A percentile compares a stretch with the other conserved stretches of the same genome.
Conservation (phyloP, 2,888 invertebrate genomes). For the Drosophila histrio region DNA sequence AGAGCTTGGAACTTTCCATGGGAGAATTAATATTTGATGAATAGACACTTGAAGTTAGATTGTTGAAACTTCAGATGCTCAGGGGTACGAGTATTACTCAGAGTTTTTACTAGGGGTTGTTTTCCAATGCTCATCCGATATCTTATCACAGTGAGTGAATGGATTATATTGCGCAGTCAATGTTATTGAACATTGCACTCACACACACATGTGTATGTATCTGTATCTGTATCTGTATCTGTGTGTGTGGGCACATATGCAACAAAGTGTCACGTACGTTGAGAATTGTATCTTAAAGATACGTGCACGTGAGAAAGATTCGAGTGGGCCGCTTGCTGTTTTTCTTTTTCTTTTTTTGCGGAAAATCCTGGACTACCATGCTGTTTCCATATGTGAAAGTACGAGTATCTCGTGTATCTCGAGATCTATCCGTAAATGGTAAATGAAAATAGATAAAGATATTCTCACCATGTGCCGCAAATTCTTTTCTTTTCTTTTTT, state of each 20-base stretch:
- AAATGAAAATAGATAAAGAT: constrained; percentile 15
- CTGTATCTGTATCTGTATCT: neutral
- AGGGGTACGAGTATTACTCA: neutral
- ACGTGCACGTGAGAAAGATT: constrained; percentile 14
- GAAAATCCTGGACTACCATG: constrained; percentile 45
- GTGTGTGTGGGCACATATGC: constrained; percentile 2
- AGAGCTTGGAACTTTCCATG: neutral
- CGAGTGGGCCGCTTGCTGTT: constrained; percentile 23
- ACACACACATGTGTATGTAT: neutral
- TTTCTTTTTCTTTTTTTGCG: constrained; percentile 9
- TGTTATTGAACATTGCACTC: constrained; percentile 1
- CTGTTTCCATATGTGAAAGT: constrained; percentile 33
- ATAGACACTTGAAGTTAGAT: neutral
- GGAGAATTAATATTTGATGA: too few relatives aligned
- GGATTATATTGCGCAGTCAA: neutral
- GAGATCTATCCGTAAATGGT: constrained; percentile 10
- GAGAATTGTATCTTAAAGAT: constrained; percentile 6
- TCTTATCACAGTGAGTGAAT: neutral
- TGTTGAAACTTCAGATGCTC: neutral
- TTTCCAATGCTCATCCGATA: neutral
- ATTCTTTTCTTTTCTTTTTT: constrained; percentile 9
- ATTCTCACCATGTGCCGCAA: constrained; percentile 47
- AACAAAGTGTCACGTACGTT: constrained; percentile 5
- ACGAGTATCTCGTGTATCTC: neutral
- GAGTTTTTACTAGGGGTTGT: neutral